phyloP scores from a whole-genome alignment of 2,113 vertebrate genomes.

The human (Homo sapiens) region DNA sequence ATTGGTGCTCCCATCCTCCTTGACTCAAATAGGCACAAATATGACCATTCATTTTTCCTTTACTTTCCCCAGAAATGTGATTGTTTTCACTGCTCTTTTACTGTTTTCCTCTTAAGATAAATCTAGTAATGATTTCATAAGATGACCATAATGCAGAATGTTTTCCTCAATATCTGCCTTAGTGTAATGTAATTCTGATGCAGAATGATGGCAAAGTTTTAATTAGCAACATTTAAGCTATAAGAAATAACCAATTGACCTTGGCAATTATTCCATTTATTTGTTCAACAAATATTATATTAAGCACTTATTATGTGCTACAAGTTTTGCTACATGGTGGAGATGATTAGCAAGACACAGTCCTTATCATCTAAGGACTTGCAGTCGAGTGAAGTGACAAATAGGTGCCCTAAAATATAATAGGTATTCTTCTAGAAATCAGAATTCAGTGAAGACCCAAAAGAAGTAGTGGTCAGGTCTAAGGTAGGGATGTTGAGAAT shows the following conservation, averaged over 20 bases:
- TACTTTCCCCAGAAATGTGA: background rate
- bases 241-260: background rate
- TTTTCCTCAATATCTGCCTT: background rate
- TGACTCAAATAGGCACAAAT: background rate
- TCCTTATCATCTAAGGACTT: background rate
- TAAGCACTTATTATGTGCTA: background rate
- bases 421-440: background rate
- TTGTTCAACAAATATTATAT: background rate
- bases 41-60: background rate
- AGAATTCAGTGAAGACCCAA: background rate
- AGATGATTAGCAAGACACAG: background rate
- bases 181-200: slow-evolving; percentile 3
- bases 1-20: background rate
- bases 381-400: background rate
- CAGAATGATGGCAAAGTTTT: background rate
- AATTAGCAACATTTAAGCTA: slow-evolving; percentile 27
- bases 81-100: background rate
- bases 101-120: background rate
- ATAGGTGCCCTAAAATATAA: background rate
- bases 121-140: background rate
- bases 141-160: background rate
- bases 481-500: background rate
- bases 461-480: background rate
- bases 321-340: background rate
- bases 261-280: background rate